Evolutionary conservation across 2,113 vertebrate species (phyloP).

Genomic region (Nothobranchius kuhntae): DNA sequence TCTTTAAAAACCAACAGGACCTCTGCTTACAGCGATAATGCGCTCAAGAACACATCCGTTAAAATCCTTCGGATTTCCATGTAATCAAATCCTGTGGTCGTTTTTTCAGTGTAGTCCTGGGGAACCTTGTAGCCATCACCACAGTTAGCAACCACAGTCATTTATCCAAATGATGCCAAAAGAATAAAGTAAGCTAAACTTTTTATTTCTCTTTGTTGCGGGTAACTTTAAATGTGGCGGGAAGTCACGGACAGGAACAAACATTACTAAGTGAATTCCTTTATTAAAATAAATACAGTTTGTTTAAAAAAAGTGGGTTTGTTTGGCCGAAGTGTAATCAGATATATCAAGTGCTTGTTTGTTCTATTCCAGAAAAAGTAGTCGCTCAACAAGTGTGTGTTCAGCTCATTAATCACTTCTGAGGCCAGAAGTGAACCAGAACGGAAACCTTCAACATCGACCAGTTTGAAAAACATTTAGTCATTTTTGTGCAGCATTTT

Average conservation of each 20-base stretch:
- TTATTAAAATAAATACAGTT: neutral
- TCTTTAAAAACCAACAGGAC: neutral
- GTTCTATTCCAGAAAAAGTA: neutral
- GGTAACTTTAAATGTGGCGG: neutral
- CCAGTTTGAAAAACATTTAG: neutral
- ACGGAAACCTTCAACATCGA: neutral
- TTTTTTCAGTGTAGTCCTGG: neutral
- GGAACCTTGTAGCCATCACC: neutral
- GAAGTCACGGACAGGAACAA: neutral
- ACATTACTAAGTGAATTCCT: neutral
- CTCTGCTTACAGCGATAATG: conserved; percentile 1
- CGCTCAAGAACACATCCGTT: conserved; percentile 2
- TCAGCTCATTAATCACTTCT: neutral
- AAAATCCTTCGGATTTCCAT: neutral
- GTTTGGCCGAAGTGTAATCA: conserved; percentile 11
- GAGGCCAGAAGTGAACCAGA: neutral
- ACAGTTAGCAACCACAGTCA: neutral
- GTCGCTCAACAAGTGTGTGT: neutral
- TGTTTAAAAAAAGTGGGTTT: neutral
- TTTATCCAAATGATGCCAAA: neutral
- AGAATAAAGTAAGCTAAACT: neutral
- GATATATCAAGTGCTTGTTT: neutral
- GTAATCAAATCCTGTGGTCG: conserved; percentile 3
- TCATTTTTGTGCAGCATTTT: neutral
- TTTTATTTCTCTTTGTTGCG: conserved; percentile 1